Evolutionary conservation across 1,140 invertebrate genomes (phyloP).

Genomic region (Cyrtorhinus lividipennis): DNA sequence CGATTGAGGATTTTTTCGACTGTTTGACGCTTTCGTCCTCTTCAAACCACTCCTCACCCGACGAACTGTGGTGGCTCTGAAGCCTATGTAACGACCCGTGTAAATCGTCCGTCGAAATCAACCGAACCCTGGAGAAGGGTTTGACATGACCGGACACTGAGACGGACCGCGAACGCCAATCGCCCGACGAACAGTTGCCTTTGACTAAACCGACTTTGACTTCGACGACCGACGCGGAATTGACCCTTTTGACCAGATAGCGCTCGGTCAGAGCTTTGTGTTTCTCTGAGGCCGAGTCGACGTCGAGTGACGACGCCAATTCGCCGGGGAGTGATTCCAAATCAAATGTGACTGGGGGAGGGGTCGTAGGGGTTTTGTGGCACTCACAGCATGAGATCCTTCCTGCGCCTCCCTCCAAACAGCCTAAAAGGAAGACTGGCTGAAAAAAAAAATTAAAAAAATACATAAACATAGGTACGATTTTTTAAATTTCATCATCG

Average conservation of each 20-base stretch:
- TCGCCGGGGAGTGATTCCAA: slow-evolving; percentile 12
- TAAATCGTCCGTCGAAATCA: slow-evolving; percentile 25
- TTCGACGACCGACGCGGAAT: slow-evolving; percentile 24
- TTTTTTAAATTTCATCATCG: too few species aligned
- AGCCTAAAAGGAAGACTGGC: slow-evolving; percentile 64
- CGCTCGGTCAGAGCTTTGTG: slow-evolving; percentile 17
- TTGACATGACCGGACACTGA: slow-evolving; percentile 19
- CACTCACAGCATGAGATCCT: slow-evolving; percentile 47
- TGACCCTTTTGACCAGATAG: slow-evolving; percentile 24
- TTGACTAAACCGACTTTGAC: slow-evolving; percentile 21
- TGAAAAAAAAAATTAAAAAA: too few species aligned
- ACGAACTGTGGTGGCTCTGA: slow-evolving; percentile 30
- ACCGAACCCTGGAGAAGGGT: slow-evolving; percentile 19
- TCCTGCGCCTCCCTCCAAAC: slow-evolving; percentile 58
- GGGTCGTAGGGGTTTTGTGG: slow-evolving; percentile 10
- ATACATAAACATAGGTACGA: too few species aligned
- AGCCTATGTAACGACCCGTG: slow-evolving; percentile 25
- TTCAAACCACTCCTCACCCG: slow-evolving; percentile 32
- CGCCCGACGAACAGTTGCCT: slow-evolving; percentile 19
- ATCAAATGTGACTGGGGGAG: slow-evolving; percentile 17
- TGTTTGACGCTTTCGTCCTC: slow-evolving; percentile 25
- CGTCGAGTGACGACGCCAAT: not conserved
- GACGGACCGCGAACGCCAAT: slow-evolving; percentile 23
- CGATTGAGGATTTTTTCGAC: too few species aligned
- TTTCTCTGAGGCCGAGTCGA: not conserved